Evolutionary conservation across 2,888 invertebrate species (phyloP), one percentile per base, ranked within the genome.

Genomic region (Eristalis intricaria): DNA sequence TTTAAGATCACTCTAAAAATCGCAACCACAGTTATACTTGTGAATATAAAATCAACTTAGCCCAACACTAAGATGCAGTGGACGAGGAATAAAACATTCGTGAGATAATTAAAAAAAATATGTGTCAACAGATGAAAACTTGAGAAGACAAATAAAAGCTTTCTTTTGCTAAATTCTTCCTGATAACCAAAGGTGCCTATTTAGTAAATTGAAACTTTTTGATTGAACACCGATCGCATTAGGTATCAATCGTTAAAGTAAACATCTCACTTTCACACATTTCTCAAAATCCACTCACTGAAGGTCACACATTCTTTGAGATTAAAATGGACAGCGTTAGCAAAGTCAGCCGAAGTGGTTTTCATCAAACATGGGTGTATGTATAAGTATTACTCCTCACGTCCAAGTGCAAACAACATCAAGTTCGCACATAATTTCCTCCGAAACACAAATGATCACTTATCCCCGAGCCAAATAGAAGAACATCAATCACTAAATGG

Each of bases 401-500:
- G 19, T 50, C 50, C 50, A 50, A 50, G 50, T 50, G 32, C 19
- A 68, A 56, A 50, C 26, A 69, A 19, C 38, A 76, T 65, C 40
- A 4, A 50, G 22, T 43, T 32, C 58, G 63, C 69, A 63, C 60
- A 38, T 70, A 69, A 63, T 69, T 63, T 19, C 26, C 50, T 63
- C 50, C 23, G 38, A n/a, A 77, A 22, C 56, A 58, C 35, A 70
- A 65, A 65, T 70, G 58, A 43, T 79, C 60, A 66, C 58, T 43
- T 79, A 73, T 19, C 26, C 15, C n/a, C 1, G 65, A 40, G 38
- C n/a, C 56, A 40, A 79, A 79, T 78, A 64, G 43, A 8, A 74
- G 29, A 23, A 66, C 81, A 81, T 81, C 81, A 81, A 81, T 81
- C 81, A 69, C 68, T 63, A 50, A 69, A 74, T 63, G 40, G 38